Evolutionary conservation across 92 coral and sea anemone species (phyloP).

Genomic region (Isaurus tuberculatus): DNA sequence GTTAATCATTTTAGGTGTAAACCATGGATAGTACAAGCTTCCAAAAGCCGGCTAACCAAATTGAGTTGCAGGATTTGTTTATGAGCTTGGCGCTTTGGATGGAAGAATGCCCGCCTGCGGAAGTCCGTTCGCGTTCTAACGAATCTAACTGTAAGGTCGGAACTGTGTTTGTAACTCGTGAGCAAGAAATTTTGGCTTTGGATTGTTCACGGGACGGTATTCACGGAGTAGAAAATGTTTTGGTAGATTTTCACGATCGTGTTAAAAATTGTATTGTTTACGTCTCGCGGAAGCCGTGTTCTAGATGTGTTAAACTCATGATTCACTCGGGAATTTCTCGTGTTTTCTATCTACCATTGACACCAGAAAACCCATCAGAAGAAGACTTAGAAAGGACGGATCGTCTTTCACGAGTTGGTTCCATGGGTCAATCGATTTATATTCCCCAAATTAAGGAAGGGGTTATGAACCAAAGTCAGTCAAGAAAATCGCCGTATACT

Average conservation of each 20-base stretch:
- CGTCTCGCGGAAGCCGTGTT: conserved; percentile 85
- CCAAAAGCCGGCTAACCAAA: conserved; percentile 31
- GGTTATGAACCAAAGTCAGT: conserved; percentile 34
- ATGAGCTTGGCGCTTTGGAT: conserved; percentile 75
- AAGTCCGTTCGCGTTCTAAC: background rate
- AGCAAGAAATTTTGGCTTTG: conserved; percentile 64
- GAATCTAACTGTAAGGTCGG: conserved; percentile 67
- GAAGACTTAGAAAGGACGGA: conserved; percentile 62
- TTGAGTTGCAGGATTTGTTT: conserved; percentile 58
- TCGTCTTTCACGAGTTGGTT: conserved; percentile 54
- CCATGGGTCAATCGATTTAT: conserved; percentile 73
- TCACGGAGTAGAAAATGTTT: conserved; percentile 70
- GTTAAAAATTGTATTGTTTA: conserved; percentile 66
- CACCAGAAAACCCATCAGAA: conserved; percentile 68
- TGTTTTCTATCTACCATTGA: conserved; percentile 81
- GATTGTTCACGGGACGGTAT: conserved; percentile 78
- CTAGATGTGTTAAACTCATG: conserved; percentile 79
- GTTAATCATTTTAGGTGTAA: background rate
- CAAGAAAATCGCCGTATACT: conserved; percentile 58
- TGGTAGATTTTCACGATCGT: conserved; percentile 61
- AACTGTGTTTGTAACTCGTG: conserved; percentile 71
- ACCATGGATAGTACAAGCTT: conserved; percentile 34
- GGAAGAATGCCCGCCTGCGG: conserved; percentile 71
- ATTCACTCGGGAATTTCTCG: conserved; percentile 67
- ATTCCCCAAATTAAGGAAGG: conserved; percentile 59